Evolutionary conservation across 2,797 vertebrate species (phyloP), one percentile per base, ranked within the genome.

Genomic region (Sebastes taczanowskii): DNA sequence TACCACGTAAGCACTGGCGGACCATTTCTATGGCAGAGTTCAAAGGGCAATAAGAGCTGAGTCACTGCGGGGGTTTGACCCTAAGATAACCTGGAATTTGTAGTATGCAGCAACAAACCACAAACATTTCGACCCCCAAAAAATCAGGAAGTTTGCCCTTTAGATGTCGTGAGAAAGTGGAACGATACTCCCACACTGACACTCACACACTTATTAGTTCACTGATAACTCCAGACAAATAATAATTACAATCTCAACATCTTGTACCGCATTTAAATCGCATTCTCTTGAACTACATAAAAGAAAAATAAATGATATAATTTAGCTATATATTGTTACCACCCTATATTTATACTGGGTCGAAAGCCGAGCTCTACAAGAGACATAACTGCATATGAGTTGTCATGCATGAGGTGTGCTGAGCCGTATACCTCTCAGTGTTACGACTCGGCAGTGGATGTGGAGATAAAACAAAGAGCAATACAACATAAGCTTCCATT

Each of bases 401-500:
- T 56, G 56, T 59, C 55, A 59, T 59, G 75, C 46, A 77, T 53
- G 65, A 70, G 42, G 27, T 68, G 34, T 34, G 18, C 69, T 16
- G 49, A 56, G 34, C 3, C 22, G 9, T 23, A 49, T 35, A 63
- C 70, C 13, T 71, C 35, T 52, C 61, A 5, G 25, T 56, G 25
- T 73, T 77, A 20, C 0, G 3, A 66, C 67, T 77, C 74, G 49
- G 77, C 58, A 32, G 63, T 55, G 62, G 56, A 80, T 75, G 61
- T 72, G 64, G 30, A 58, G 13, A 67, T 68, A 74, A 84, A 86
- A 69, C 66, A 84, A 68, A 64, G 72, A 65, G 65, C 64, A 81
- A 76, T 18, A 62, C 30, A 77, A 76, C 42, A 81, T 5, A 58
- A 59, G 79, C 70, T 55, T 70, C 20, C 38, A 30, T 81, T 80